These are phyloP conservation scores for Agrotis segetum DNA, from an alignment of 2,888 invertebrate species.

Conservation along the genomic window DNA sequence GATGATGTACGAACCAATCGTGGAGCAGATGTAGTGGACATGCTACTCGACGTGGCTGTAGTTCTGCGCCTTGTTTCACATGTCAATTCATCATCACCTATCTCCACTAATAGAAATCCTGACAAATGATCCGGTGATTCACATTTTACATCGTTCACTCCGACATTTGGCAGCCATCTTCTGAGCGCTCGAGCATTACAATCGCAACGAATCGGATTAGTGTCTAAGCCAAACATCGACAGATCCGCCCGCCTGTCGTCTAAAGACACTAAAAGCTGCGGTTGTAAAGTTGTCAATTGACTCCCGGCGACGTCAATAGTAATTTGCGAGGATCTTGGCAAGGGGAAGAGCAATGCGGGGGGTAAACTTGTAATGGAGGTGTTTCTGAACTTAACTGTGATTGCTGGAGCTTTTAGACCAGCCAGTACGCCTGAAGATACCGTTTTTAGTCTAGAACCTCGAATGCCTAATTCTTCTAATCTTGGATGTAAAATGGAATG, in stretches of 20 bases:
- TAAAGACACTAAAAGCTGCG: slow-evolving; percentile 94
- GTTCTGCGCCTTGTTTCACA: slow-evolving; percentile 93
- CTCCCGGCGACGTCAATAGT: slow-evolving; percentile 95
- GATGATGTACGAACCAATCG: slow-evolving; percentile 92
- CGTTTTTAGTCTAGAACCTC: slow-evolving; percentile 94
- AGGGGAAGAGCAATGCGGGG: slow-evolving; percentile 95
- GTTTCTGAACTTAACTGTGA: slow-evolving; percentile 94
- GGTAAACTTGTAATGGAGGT: slow-evolving; percentile 95
- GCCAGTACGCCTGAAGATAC: slow-evolving; percentile 96
- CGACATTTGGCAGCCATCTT: slow-evolving; percentile 93
- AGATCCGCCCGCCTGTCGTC: slow-evolving; percentile 95
- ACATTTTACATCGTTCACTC: slow-evolving; percentile 92
- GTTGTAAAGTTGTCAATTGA: slow-evolving; percentile 94
- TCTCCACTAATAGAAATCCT: slow-evolving; percentile 93
- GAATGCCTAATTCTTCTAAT: slow-evolving; percentile 93
- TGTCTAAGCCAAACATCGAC: slow-evolving; percentile 93
- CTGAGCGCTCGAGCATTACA: slow-evolving; percentile 95
- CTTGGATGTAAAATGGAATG: slow-evolving; percentile 95
- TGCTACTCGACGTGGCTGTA: slow-evolving; percentile 79
- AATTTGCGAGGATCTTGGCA: slow-evolving; percentile 96
- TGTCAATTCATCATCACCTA: slow-evolving; percentile 95
- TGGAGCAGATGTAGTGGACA: slow-evolving; percentile 86
- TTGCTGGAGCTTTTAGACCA: slow-evolving; percentile 93
- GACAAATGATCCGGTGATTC: slow-evolving; percentile 93
- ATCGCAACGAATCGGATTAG: slow-evolving; percentile 96